Evolutionary conservation across 2,888 invertebrate genomes (phyloP), one percentile per base, ranked within the genome.

Genomic region (Philereme transversata): DNA sequence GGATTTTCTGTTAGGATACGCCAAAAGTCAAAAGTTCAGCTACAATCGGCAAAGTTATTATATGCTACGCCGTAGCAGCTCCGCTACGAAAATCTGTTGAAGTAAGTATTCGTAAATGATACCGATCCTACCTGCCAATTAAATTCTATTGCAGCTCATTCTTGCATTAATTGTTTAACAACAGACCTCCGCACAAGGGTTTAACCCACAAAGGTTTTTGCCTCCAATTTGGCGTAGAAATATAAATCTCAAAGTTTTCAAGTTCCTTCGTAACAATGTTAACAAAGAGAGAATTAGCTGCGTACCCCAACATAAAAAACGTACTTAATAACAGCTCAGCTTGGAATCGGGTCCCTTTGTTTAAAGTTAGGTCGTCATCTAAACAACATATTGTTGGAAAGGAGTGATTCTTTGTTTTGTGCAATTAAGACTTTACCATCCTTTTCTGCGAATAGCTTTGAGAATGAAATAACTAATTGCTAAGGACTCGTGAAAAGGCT

Each of bases 281-380:
- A 61, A 62, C 64, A 67, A 65, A 68, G 65, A 63, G 61, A 57
- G 59, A 65, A 68, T 65, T 68, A 68, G 60, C 60, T 22, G 54
- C 61, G 62, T 61, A 59, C 65, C 62, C 64, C 40, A 38, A 64
- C 63, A 65, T 65, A 76, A 75, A 75, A 72, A 73, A 74, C 61
- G 59, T 64, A 62, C 66, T 64, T 64, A 66, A 66, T 66, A 68
- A 68, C 66, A 64, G 64, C 63, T 66, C 64, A 64, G 69, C 74
- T 73, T 75, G 68, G 67, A 71, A 74, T 76, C 63, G 70, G 75
- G 72, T 70, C 74, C 71, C 70, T 77, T 77, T 76, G 76, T 77
- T 75, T 69, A 57, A 57, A 64, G 60, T 63, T 57, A 63, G 66
- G 71, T 68, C 66, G 69, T 72, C 72, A 73, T 65, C 68, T 66